Base-by-base conservation (phyloP, 2,888 invertebrate species). In the Nymphalis polychloros region DNA sequence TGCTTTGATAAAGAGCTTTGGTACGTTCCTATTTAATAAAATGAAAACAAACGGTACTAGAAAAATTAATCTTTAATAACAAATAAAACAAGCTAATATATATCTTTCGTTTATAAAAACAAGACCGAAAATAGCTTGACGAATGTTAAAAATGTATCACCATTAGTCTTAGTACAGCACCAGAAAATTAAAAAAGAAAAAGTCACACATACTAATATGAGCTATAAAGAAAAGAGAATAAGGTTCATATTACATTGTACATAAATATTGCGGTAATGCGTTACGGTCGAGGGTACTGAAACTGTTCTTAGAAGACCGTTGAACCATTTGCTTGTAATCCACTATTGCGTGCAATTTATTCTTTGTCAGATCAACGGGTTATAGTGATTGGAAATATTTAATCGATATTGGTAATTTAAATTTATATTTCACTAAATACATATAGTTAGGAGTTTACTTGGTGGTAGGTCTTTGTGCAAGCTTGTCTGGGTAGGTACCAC, bases 341-440 rank as follows among this genome's bases (percentile, higher is more conserved):
- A 75, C 73, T 79, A 82, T 79, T 79, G 84, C 85, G 83, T 87
- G 86, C 76, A 65, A 78, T 86, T 85, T 81, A 78, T 77, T 76
- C 72, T 76, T 61, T 63, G 78, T 78, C 77, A 74, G 72, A 65
- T 70, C 77, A 82, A 83, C 81, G 57, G 59, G 47, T 27, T 19
- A 23, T 52, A 57, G 61, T 59, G 63, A 57, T 59, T 35, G 52
- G n/a, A 8, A 23, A 17, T 52, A 19, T 53, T 50, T 16, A 53
- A 60, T 60, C 65, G 65, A 59, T 65, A 59, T 59, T 20, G 50
- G 20, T 35, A 19, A 47, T 41, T 49, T 49, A 5, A 6, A 49
- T n/a, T 49, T 49, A 49, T 49, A 19, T 41, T 59, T 3, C 16
- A 49, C n/a, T 48, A n/a, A n/a, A 48, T 48, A n/a, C 16, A 49